phyloP scores from a whole-genome alignment of 2,113 vertebrate species.

The Melozone crissalis region DNA sequence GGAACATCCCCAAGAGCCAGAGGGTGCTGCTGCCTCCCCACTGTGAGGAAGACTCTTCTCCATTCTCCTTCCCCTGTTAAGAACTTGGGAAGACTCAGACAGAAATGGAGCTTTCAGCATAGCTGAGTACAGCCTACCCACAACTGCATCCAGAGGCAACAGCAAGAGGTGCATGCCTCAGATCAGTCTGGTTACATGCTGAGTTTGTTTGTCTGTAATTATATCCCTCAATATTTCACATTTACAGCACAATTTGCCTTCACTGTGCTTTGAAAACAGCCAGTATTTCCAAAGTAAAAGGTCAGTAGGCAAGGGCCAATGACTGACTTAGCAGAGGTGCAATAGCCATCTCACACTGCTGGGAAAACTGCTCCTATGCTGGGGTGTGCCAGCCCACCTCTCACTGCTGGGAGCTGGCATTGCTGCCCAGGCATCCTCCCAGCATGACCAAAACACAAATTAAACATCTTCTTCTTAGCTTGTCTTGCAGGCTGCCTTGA shows the following conservation, averaged over 20 bases:
- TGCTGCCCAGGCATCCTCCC: not conserved
- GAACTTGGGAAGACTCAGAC: not conserved
- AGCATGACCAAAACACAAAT: not conserved
- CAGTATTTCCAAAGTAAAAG: not conserved
- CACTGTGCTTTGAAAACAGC: not conserved
- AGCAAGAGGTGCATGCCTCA: not conserved
- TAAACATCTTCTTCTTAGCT: not conserved
- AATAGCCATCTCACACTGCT: not conserved
- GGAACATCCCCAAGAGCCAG: not conserved
- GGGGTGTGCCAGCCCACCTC: accelerated
- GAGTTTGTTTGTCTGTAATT: not conserved
- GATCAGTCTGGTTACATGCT: not conserved
- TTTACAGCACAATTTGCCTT: not conserved
- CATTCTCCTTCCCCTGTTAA: not conserved
- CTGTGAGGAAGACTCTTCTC: not conserved
- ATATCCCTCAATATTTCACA: not conserved
- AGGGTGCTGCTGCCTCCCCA: not conserved
- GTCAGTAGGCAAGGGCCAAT: not conserved
- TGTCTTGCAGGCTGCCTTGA: not conserved
- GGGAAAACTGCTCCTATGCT: not conserved
- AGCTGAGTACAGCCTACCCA: not conserved
- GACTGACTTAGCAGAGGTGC: not conserved
- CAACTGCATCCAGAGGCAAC: not conserved
- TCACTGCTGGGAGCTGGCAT: accelerated
- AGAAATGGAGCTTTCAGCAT: not conserved